Base-by-base conservation (phyloP, 1,140 invertebrate genomes). In the Bilobella aurantiaca region DNA sequence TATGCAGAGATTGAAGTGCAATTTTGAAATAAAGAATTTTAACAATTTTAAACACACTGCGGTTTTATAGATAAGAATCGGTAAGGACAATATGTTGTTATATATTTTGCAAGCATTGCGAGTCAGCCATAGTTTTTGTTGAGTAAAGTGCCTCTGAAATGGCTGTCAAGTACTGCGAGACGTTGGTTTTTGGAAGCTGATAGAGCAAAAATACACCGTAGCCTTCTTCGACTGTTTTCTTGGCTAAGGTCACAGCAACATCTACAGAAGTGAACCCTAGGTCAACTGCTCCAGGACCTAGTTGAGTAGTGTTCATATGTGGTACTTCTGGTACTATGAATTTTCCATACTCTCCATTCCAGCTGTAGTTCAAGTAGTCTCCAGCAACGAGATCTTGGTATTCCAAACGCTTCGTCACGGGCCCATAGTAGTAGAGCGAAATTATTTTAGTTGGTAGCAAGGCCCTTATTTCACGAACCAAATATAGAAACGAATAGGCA, bases 191-290 rank as follows among this genome's bases (percentile, higher is more conserved):
- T 1, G 59, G 65, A 23, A 66, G 27, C 29, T 53, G 37, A 30
- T 66, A 66, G 28, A 30, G 56, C n/a, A 66, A 37, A 23, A 56
- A 66, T 12, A 66, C 34, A 1, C 65, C 65, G 21, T 66, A 66
- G 23, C 65, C 65, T 2, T 66, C 46, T 8, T 53, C 14, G 46
- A 66, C 46, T 16, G 65, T 66, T 1, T 27, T 23, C 14, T 32
- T 62, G 0, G 65, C 65, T 29, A 66, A 0, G 25, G 0, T 23
- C 21, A 25, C 3, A 16, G 58, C 64, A 1, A 28, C 25, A 12
- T 0, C 18, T 1, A 28, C 49, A 59, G 21, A 2, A 1, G 65
- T 62, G 0, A 5, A 1, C 28, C 31, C 28, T 0, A 66, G 29
- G 18, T 31, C n/a, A 0, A 66, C 65, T 0, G 65, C 65, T 2